Evolutionary conservation across 2,797 vertebrate species (phyloP), one percentile per base, ranked within the genome.

Genomic region (Helarctos malayanus): DNA sequence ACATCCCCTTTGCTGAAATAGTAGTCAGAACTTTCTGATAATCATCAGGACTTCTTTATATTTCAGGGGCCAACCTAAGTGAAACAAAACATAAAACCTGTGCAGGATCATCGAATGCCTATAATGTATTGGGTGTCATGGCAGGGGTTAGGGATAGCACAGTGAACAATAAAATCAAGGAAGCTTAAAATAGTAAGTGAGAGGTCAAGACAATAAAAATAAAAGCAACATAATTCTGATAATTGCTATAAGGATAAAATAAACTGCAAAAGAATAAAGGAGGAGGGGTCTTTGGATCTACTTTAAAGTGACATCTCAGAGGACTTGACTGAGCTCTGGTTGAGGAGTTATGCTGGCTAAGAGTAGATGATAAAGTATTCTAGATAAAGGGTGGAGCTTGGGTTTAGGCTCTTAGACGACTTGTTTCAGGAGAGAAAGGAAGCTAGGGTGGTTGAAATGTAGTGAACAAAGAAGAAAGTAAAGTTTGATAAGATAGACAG

Each of bases 131-230:
- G 47, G 19, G 25, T 81, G 35, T 78, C 23, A 91, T 83, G 32
- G 47, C 16, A 91, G 19, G 14, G 15, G 15, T 79, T 86, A 71
- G 45, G 61, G 21, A 83, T 52, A 69, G 47, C 79, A 7, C 23
- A 88, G 57, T 65, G 13, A 84, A 84, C 25, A 86, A 79, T 61
- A 54, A 86, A 81, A 96, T 86, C 23, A 88, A 69, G 49, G 57
- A 68, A 35, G 3, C 79, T 94, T 88, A 83, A 75, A 56, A 83
- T 25, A 94, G 13, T 27, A 90, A 47, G 52, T 56, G 54, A 93
- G 41, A 57, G 29, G 5, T 41, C 27, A 75, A 80, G 45, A 56
- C 0, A 54, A 59, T 85, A 76, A 75, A 83, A 87, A 56, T 5
- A 4, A 65, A 94, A 89, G 15, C 38, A 92, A 45, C 13, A 13